Evolutionary conservation across 1,140 invertebrate genomes (phyloP), one percentile per base, ranked within the genome.

Genomic region (Drosophila rhopaloa): DNA sequence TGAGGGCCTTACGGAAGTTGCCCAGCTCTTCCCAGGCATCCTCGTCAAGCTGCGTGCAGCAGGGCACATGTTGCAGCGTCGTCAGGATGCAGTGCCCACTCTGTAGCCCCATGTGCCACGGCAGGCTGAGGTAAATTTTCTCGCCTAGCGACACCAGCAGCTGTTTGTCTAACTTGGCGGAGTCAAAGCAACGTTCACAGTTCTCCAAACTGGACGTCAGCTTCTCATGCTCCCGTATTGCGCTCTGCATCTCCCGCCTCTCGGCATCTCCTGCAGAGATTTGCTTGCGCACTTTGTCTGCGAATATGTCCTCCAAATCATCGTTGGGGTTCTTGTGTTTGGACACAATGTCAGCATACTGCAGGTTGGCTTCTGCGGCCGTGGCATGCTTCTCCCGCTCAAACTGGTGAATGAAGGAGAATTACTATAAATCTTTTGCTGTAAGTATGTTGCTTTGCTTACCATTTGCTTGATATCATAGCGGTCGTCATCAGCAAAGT

Each of bases 401-500:
- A 93, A 98, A 98, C 96, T 97, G 40, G 0, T 1, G 24, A 14
- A 1, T 5, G 29, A 1, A n/a, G 5, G 24, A 3, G 24, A 24
- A 24, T 24, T 24, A 24, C 4, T 24, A 24, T 19, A 24, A 24
- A 24, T 24, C 40, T 14, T 9, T 41, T 24, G 57, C 24, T 27
- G 8, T 76, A 83, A 5, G 1, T 76, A 83, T 6, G 7, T 1
- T 7, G 5, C 11, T 9, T 0, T 14, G 92, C 41, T 93, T 94
- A 97, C 96, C 96, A 99, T 96, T 91, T 97, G 94, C 92, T 96
- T 94, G 11, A 99, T 94, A 44, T 96, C 95, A 93, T 97, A 96
- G 92, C 96, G 96, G 90, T 98, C 97, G 94, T 98, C 97, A 93
- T 98, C 97, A 0, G 96, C 95, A 94, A 98, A 98, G 93, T 98